Evolutionary conservation across 2,797 vertebrate species (phyloP).

Genomic region (Sylvilagus floridanus): DNA sequence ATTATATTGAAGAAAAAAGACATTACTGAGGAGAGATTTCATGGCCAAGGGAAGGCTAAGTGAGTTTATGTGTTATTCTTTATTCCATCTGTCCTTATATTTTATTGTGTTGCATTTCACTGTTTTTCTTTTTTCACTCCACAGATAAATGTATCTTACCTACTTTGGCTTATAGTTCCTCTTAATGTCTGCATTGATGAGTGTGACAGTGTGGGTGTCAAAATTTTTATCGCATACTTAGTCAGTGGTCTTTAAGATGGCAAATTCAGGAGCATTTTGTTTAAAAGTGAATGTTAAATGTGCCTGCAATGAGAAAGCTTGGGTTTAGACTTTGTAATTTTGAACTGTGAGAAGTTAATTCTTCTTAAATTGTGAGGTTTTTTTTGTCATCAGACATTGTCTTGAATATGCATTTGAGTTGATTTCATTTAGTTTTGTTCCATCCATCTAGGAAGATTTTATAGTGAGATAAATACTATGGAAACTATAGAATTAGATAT

Average conservation of each 20-base stretch:
- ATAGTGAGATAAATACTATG: not conserved
- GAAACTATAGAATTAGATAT: not conserved
- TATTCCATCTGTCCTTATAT: conserved; percentile 36
- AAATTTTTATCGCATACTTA: not conserved
- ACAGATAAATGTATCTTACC: not conserved
- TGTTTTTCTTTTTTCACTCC: not conserved
- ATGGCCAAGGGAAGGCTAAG: not conserved
- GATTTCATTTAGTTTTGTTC: conserved; percentile 55
- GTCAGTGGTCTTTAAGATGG: not conserved
- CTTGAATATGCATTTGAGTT: not conserved
- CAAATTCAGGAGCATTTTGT: not conserved
- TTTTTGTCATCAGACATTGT: not conserved
- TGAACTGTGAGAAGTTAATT: conserved; percentile 27
- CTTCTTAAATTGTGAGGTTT: not conserved
- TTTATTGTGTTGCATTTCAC: conserved; percentile 44
- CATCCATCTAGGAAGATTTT: conserved; percentile 42
- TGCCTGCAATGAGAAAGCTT: not conserved
- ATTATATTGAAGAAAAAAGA: not conserved
- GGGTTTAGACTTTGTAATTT: not conserved
- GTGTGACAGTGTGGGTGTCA: not conserved
- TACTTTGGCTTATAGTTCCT: not conserved
- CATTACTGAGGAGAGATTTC: not conserved
- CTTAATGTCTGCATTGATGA: not conserved
- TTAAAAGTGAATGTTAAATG: not conserved
- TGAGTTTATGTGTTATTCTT: not conserved